These are phyloP conservation scores for Triplophysa dalaica DNA, from an alignment of 2,113 vertebrate genomes.

Conservation along the genomic window DNA sequence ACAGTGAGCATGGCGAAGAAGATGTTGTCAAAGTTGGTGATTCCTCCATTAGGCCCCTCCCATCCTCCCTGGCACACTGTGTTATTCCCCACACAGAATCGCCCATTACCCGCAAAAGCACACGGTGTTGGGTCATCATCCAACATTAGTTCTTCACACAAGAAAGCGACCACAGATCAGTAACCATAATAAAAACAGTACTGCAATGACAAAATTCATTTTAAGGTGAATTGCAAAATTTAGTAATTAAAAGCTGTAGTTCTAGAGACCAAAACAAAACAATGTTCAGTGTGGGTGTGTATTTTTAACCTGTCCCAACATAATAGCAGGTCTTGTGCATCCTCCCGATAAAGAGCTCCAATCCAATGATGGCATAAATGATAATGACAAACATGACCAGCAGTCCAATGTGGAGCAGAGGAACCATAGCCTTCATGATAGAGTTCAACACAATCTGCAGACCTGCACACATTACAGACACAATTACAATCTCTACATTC, in stretches of 20 bases:
- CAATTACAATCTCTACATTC: neutral
- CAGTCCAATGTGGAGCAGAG: conserved; percentile 89
- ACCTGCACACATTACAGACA: conserved; percentile 68
- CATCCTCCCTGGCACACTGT: conserved; percentile 81
- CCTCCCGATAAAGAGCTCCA: conserved; percentile 92
- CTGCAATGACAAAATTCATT: too few relatives aligned
- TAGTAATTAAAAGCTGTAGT: too few relatives aligned
- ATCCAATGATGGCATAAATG: conserved; percentile 93
- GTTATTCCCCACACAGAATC: conserved; percentile 78
- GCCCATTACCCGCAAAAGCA: conserved; percentile 82
- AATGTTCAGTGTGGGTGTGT: neutral
- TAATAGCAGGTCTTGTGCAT: conserved; percentile 94
- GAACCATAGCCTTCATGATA: conserved; percentile 95
- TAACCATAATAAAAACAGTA: neutral
- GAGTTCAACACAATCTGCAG: conserved; percentile 94
- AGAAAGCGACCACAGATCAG: neutral
- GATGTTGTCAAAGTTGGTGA: conserved; percentile 94
- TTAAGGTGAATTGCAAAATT: too few relatives aligned
- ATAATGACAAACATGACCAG: conserved; percentile 95
- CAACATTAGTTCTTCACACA: conserved; percentile 72
- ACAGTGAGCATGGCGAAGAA: conserved; percentile 92
- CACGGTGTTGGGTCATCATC: conserved; percentile 88
- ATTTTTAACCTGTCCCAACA: conserved; percentile 70
- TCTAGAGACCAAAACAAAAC: neutral
- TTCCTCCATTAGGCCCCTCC: conserved; percentile 89